Base-by-base conservation (phyloP, 2,888 invertebrate genomes). In the Micropterix aruncella region DNA sequence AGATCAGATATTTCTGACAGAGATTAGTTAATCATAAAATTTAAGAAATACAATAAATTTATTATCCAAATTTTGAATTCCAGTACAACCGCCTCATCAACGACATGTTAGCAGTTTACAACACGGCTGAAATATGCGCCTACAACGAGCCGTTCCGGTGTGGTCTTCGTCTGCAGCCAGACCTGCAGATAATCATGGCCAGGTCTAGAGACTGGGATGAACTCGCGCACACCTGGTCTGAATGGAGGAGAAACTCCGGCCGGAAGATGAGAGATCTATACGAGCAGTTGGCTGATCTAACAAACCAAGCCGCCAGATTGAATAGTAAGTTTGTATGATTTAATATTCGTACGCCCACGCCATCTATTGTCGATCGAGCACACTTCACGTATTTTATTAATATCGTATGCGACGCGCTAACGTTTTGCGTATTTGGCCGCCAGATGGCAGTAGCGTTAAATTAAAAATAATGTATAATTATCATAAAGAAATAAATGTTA, bases 81-180 rank as follows among this genome's bases (percentile, higher is more conserved):
- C 71, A 89, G 90, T 90, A 89, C 62, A 90, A 90, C 63, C 78
- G 88, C 40, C 65, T 90, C 37, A 83, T 90, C 52, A 90, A 89
- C 57, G 87, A 90, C 58, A 90, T 92, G 90, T 69, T 89, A 14
- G 81, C 86, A 0, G 81, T 89, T 1, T 92, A 89, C 66, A 89
- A 90, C 57, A 80, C 78, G 0, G 90, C 90, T 0, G 82, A 85
- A 44, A 79, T 90, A 47, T 91, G 91, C 57, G 85, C 82, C 0
- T 83, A 85, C 64, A 83, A 89, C 56, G 85, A 88, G 56, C 88
- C 87, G 0, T 83, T 88, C 60, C 75, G 80, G 50, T 90, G 90
- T 51, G 87, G 87, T 1, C 66, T 91, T 0, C 77, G 83, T 38
- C 70, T 90, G 3, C 86, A 89, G 56, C 89, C 89, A 1, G 85